Base-by-base conservation (phyloP, 2,113 vertebrate genomes). In the Planiliza haematocheilus region DNA sequence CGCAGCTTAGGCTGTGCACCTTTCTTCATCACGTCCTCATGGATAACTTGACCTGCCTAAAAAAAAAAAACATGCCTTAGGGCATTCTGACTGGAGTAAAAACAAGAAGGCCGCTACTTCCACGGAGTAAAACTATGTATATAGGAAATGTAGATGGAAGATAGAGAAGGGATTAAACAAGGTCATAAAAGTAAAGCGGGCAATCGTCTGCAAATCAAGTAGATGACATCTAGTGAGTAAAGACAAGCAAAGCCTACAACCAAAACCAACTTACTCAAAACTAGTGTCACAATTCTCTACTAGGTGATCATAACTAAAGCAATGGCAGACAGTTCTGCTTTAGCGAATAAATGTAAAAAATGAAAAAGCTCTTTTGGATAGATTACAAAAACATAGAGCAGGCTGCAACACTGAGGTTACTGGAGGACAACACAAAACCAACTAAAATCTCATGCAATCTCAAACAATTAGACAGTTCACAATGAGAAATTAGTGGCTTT, bases 1-100 rank as follows among this genome's bases (percentile, higher is more conserved):
- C 39, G 18, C 72, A 67, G 75, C 78, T 67, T 62, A 36, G 84
- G 84, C 76, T 36, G 63, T 73, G 67, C 65, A 71, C 46, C 73
- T 69, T 69, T 69, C 81, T 60, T 83, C 77, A 68, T 74, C 86
- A 60, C 18, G 67, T 83, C 84, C 73, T 88, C 66, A 42, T 49
- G 68, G 77, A 87, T 82, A 83, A 83, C 71, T 74, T 78, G 55
- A 82, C 79, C 77, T 82, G 81, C 83, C 82, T 85, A 79, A 65
- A 62, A 88, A 64, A 64, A 30, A 30, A 30, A 30, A 30, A 67
- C 63, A 49, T 1, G 76, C 84, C 68, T 2, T 7, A 45, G 78
- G 85, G 57, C 24, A 58, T 10, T 45, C 56, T 83, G 67, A 63
- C 65, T 71, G 55, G 63, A 61, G 13, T 70, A 45, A 59, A 70